Evolutionary conservation across 2,888 invertebrate species (phyloP), one percentile per base, ranked within the genome.

Genomic region (Endotricha flammealis): DNA sequence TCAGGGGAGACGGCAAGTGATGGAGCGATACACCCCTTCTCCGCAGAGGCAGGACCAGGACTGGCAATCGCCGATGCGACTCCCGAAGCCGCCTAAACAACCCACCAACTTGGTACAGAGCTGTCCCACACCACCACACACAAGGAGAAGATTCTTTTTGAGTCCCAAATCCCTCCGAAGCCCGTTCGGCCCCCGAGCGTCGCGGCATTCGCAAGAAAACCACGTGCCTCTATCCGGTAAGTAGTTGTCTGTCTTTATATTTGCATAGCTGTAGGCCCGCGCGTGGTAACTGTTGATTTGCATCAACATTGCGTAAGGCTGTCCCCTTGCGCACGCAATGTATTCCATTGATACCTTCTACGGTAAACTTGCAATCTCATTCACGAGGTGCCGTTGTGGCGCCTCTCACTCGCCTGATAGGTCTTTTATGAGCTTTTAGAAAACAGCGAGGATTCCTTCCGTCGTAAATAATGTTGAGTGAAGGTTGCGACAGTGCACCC

Each of bases 101-200:
- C 71, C 62, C 62, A 82, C 58, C 75, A 89, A 59, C 63, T 80
- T 80, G 78, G 74, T 90, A 78, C 70, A 93, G 71, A 92, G 93
- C 85, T 95, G 94, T 63, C 94, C 95, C 29, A 95, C 95, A 31
- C 95, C 95, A 29, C 93, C 93, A 0, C 92, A 92, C 55, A 87
- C 82, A 0, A 89, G 94, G 53, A 91, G 93, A 72, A 91, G 93
- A 77, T 93, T 95, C 80, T 94, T 95, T 79, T 89, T 94, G 29
- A 94, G 93, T 58, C 92, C 95, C 6, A 94, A 94, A 72, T 92
- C 91, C 14, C 77, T 95, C 42, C 88, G 93, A 43, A 94, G 92
- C 72, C 93, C 94, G n/a, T 92, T 94, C 59, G 89, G 90, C 1
- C 88, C 88, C 42, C 81, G 90, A 46, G 64, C 75, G 36, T 64